phyloP scores from a whole-genome alignment of 2,888 invertebrate genomes.

The Meta bourneti region DNA sequence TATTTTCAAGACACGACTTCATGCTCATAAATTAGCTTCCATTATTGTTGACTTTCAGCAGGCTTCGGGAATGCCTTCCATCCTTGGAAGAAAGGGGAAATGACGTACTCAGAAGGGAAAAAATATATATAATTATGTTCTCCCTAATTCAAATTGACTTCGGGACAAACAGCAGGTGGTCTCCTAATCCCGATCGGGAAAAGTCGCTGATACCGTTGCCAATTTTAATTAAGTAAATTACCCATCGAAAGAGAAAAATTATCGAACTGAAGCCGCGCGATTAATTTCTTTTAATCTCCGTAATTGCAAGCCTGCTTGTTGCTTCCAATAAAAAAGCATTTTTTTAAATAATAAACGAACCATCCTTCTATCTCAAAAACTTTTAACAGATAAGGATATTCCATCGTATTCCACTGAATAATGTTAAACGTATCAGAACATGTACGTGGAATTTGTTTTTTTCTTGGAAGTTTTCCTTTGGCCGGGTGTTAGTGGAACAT shows the following conservation, averaged over 20 bases:
- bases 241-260: slow-evolving; percentile 45
- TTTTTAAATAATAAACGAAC: background rate
- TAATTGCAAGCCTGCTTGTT: slow-evolving; percentile 35
- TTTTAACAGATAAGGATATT: slow-evolving; percentile 25
- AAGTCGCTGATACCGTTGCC: slow-evolving; percentile 36
- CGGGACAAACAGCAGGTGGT: slow-evolving; percentile 23
- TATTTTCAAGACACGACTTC: background rate
- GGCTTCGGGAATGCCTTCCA: background rate
- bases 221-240: slow-evolving; percentile 60
- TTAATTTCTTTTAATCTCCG: slow-evolving; percentile 50
- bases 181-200: slow-evolving; percentile 1
- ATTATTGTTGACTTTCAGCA: slow-evolving; percentile 18
- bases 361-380: background rate
- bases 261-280: slow-evolving; percentile 10
- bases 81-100: background rate
- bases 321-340: background rate
- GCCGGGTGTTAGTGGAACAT: slow-evolving; percentile 39
- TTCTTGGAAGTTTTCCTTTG: background rate
- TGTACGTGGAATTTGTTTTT: background rate
- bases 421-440: slow-evolving; percentile 13
- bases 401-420: slow-evolving; percentile 29
- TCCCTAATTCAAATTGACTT: slow-evolving; percentile 39
- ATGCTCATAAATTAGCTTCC: slow-evolving; percentile 38
- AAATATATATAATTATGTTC: slow-evolving; percentile 31
- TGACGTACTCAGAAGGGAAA: background rate